Evolutionary conservation across 2,797 vertebrate genomes (phyloP).

Genomic region (Darevskia nairensis): DNA sequence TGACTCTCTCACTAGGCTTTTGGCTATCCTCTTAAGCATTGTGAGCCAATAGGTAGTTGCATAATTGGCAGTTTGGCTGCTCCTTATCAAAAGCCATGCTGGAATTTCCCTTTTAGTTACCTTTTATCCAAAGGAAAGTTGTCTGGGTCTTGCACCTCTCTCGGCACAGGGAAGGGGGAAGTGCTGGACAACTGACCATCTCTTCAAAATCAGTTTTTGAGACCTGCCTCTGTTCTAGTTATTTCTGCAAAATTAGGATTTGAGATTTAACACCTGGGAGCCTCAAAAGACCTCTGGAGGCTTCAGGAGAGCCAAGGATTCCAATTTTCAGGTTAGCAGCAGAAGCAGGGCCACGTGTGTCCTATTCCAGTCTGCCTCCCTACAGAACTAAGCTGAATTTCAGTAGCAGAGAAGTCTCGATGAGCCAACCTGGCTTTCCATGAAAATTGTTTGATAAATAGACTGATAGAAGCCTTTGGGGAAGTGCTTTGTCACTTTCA

Average conservation of each 20-base stretch:
- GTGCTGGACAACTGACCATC: too few species aligned
- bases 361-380: conserved; percentile 6
- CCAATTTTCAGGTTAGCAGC: not conserved
- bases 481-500: conserved; percentile 65
- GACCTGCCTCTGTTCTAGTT: not conserved
- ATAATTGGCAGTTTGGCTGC: not conserved
- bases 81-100: not conserved
- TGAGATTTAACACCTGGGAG: not conserved
- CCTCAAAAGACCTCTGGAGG: not conserved
- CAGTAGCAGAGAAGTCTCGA: conserved; percentile 8
- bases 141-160: too few species aligned
- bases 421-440: not conserved
- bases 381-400: conserved; percentile 35
- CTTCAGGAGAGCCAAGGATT: too few species aligned
- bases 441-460: conserved; percentile 68
- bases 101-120: not conserved
- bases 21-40: not conserved
- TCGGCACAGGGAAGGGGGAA: too few species aligned
- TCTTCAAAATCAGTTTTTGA: not conserved
- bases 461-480: conserved; percentile 59
- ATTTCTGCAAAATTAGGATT: not conserved
- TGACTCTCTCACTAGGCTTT: not conserved
- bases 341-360: not conserved
- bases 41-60: not conserved
- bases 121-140: too few species aligned